Evolutionary conservation across 1,140 invertebrate genomes (phyloP).

Genomic region (Lasioglossum albipes): DNA sequence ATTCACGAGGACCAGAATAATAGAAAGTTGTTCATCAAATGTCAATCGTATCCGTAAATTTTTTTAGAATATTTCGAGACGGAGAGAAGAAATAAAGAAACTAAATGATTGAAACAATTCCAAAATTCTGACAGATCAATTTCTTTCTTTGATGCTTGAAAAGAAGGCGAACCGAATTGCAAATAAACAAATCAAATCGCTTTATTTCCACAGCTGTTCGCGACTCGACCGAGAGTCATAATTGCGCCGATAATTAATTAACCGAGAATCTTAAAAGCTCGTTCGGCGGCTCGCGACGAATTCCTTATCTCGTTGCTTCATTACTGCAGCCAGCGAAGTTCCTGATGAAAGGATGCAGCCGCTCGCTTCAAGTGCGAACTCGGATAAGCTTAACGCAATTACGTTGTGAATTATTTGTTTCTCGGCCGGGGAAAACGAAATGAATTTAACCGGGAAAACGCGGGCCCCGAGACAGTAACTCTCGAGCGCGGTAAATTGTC

Average conservation of each 20-base stretch:
- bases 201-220: not conserved
- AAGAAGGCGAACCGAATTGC: no score
- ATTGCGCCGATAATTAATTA: constrained; percentile 32
- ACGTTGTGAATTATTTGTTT: constrained; percentile 46
- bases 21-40: not conserved
- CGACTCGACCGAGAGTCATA: not conserved
- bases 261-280: constrained; percentile 1
- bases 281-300: not conserved
- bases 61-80: no score
- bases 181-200: not conserved
- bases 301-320: constrained; percentile 37
- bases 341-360: constrained; percentile 24
- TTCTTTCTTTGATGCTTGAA: no score
- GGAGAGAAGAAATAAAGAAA: no score
- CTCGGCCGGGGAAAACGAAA: not conserved
- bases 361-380: not conserved
- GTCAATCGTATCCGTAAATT: no score
- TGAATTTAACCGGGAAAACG: constrained; percentile 29
- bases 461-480: no score
- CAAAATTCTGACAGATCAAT: no score
- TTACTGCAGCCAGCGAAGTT: constrained; percentile 6
- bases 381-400: constrained; percentile 36
- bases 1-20: not conserved
- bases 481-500: not conserved
- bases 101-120: no score